phyloP scores from a whole-genome alignment of 2,797 vertebrate species.

The Acrocephalus scirpaceus region DNA sequence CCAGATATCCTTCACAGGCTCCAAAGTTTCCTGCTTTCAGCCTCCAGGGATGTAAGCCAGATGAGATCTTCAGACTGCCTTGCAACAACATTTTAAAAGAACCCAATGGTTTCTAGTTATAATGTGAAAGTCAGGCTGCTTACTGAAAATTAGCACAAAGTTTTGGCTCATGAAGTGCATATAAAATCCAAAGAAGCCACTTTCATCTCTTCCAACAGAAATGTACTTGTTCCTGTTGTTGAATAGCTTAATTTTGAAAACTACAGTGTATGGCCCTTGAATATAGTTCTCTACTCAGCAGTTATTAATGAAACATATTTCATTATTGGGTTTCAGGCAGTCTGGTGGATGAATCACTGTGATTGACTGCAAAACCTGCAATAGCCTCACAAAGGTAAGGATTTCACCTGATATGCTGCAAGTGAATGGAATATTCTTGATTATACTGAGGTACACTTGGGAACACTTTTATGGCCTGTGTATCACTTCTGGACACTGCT shows the following conservation, averaged over 20 bases:
- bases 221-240: background rate
- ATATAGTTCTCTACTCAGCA: background rate
- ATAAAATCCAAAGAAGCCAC: background rate
- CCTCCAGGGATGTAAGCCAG: background rate
- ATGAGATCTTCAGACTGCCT: conserved; percentile 11
- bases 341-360: background rate
- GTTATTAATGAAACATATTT: background rate
- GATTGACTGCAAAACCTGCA: background rate
- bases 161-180: background rate
- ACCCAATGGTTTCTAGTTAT: background rate
- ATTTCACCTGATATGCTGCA: background rate
- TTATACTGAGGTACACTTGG: background rate
- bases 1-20: background rate
- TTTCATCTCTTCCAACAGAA: background rate
- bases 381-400: background rate
- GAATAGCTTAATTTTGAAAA: background rate
- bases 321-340: background rate
- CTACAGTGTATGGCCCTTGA: background rate
- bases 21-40: background rate
- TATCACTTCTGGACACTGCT: background rate
- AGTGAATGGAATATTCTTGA: background rate
- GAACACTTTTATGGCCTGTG: background rate
- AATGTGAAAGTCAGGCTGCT: background rate
- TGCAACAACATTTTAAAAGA: background rate
- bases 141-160: background rate